A percentile compares a stretch with the other conserved stretches of the same genome.
These are phyloP conservation scores for Hippasteria phrygiana DNA, from an alignment of 53 echinoderm and acorn worm species.

Conservation along the genomic window DNA sequence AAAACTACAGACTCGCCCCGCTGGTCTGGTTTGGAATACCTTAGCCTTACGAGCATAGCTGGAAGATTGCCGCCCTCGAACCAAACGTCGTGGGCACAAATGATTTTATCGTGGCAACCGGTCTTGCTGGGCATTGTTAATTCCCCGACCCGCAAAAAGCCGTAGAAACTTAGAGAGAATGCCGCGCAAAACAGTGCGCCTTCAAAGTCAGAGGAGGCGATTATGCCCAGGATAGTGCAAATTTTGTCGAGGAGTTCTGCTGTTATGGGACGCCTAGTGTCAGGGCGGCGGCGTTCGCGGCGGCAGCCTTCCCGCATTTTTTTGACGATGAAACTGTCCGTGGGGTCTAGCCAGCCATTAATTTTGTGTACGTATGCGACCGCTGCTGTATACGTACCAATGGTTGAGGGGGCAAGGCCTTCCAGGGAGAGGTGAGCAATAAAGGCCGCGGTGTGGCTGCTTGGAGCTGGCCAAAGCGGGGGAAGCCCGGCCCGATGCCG, in stretches of 20 bases:
- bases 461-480: background rate
- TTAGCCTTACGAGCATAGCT: background rate
- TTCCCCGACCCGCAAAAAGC: constrained; percentile 16
- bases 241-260: background rate
- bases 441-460: constrained; percentile 5
- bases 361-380: constrained; percentile 23
- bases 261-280: constrained; percentile 13
- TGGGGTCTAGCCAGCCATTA: constrained; percentile 6
- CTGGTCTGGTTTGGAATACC: constrained; percentile 34
- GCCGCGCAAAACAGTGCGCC: background rate
- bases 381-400: background rate
- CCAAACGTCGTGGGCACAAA: background rate
- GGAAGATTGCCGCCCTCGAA: background rate
- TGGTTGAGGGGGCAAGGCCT: constrained; percentile 10
- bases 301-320: constrained; percentile 18
- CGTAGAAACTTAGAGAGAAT: constrained; percentile 1
- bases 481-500: background rate
- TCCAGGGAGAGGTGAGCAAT: constrained; percentile 11
- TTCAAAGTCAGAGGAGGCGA: background rate
- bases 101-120: background rate
- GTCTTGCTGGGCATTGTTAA: background rate
- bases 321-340: background rate
- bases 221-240: background rate
- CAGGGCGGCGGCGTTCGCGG: background rate
- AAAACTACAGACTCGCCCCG: background rate